These are phyloP conservation scores for Ptychochromis oligacanthus DNA, from an alignment of 2,113 vertebrate genomes.

Conservation along the genomic window DNA sequence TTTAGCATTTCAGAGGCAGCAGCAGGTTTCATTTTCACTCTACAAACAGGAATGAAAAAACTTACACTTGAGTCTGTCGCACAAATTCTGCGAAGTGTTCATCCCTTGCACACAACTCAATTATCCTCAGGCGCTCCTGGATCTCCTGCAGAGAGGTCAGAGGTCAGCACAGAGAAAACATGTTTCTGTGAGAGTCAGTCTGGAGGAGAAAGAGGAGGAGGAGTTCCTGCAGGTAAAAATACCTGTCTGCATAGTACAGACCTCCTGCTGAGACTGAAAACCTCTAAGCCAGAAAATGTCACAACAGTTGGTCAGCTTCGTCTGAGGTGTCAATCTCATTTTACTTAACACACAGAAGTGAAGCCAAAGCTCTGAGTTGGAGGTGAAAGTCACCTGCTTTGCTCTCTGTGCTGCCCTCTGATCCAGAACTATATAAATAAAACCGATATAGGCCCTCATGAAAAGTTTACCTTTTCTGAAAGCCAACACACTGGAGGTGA, in stretches of 20 bases:
- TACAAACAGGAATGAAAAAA: constrained; percentile 29
- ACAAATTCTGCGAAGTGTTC: constrained; percentile 90
- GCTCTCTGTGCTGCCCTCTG: neutral
- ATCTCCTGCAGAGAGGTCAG: constrained; percentile 83
- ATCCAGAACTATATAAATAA: neutral
- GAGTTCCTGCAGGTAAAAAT: constrained; percentile 24
- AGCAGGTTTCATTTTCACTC: neutral
- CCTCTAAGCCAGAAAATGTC: constrained; percentile 21
- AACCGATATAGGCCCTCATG: neutral
- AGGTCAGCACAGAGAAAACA: constrained; percentile 5
- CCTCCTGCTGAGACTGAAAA: constrained; percentile 12
- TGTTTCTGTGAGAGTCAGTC: constrained; percentile 15
- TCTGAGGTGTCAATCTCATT: neutral
- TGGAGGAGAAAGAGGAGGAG: neutral
- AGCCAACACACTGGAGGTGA: neutral
- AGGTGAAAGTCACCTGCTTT: neutral
- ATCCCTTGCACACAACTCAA: constrained; percentile 88
- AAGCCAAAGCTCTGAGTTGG: neutral
- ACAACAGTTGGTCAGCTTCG: neutral
- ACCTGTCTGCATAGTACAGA: neutral
- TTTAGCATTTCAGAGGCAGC: neutral
- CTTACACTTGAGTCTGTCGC: constrained; percentile 92
- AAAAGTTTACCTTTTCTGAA: neutral
- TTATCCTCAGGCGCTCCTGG: constrained; percentile 89
- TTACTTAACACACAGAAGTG: neutral